Evolutionary conservation across 2,888 invertebrate genomes (phyloP).

Genomic region (Eulithis testata): DNA sequence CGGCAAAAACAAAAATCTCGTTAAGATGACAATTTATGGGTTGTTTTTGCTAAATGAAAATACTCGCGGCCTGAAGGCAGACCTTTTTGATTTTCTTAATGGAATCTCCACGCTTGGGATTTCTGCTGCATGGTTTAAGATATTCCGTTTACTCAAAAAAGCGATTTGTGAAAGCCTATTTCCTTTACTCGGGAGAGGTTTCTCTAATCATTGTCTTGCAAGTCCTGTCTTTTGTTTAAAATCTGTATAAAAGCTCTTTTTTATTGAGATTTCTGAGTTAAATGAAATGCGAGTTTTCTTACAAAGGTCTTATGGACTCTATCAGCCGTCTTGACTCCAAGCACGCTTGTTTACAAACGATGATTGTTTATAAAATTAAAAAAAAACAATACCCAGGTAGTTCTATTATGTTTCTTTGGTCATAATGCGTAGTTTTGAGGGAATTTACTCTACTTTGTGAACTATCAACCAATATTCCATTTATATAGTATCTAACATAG

Average conservation of each 20-base stretch:
- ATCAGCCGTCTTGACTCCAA: no score
- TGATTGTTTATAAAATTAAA: no score
- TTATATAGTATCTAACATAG: no score
- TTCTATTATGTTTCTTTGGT: no score
- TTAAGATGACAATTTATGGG: slow-evolving; percentile 85
- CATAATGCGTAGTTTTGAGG: no score
- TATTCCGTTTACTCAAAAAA: slow-evolving; percentile 65
- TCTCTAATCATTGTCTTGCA: slow-evolving; percentile 42
- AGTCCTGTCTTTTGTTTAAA: slow-evolving; percentile 24
- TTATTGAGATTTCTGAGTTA: background rate
- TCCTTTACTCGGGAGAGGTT: slow-evolving; percentile 47
- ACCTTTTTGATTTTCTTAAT: slow-evolving; percentile 85
- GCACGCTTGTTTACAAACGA: no score
- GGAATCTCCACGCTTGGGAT: slow-evolving; percentile 83
- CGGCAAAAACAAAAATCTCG: slow-evolving; percentile 83
- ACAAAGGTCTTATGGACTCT: no score
- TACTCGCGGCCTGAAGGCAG: slow-evolving; percentile 80
- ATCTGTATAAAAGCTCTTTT: slow-evolving; percentile 31
- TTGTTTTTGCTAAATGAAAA: slow-evolving; percentile 85
- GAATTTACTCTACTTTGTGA: no score
- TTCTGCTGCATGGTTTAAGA: slow-evolving; percentile 76
- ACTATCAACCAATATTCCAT: no score
- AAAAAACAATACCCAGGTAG: no score
- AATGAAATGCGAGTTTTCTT: no score
- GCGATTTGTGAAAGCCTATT: slow-evolving; percentile 59